Percentiles rank a stretch among this genome's conserved stretches.
phyloP scores from a whole-genome alignment of 2,888 invertebrate genomes.

The Dolichomitus sp. region DNA sequence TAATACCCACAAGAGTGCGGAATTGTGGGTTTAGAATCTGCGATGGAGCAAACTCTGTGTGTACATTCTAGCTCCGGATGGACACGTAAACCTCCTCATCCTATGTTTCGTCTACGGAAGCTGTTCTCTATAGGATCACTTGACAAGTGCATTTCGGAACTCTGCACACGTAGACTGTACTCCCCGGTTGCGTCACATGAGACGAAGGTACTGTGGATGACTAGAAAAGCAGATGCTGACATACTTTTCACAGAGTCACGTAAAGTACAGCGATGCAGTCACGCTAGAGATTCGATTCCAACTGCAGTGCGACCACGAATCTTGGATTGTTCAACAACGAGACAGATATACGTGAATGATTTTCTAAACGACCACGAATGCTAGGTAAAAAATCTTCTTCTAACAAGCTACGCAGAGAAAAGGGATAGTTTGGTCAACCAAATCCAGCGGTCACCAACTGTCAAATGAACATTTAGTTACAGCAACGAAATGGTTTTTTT shows the following conservation, averaged over 20 bases:
- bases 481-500: too few species aligned
- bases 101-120: conserved; percentile 57
- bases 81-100: conserved; percentile 50
- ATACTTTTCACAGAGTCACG: conserved; percentile 68
- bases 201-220: conserved; percentile 55
- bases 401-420: too few species aligned
- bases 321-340: conserved; percentile 10
- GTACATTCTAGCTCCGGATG: conserved; percentile 37
- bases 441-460: too few species aligned
- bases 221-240: conserved; percentile 62
- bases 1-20: conserved; percentile 1
- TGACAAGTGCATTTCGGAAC: conserved; percentile 70
- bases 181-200: conserved; percentile 41
- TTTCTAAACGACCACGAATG: background rate
- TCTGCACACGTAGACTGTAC: conserved; percentile 67
- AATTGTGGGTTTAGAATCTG: conserved; percentile 14
- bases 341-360: conserved; percentile 3
- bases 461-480: too few species aligned
- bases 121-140: conserved; percentile 54
- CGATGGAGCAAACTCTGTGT: conserved; percentile 38
- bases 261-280: conserved; percentile 58
- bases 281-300: conserved; percentile 42
- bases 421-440: too few species aligned
- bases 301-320: conserved; percentile 45
- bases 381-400: background rate